Conservation (phyloP, 2,888 invertebrate species). For the Matsumyia berberina region DNA sequence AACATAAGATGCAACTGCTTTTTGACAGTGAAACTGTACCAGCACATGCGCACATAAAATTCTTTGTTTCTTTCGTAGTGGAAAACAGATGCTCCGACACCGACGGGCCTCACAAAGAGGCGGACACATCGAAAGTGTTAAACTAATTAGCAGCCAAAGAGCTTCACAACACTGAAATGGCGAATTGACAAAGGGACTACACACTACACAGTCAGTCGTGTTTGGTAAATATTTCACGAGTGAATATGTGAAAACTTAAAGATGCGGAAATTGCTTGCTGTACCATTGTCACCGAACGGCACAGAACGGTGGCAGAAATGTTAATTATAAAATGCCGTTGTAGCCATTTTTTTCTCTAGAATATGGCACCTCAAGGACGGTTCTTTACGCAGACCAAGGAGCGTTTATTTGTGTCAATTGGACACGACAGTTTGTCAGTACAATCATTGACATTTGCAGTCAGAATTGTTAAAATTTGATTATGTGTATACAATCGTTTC, state of each 20-base stretch:
- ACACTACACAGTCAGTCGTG: too few relatives aligned
- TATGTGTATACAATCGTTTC: neutral
- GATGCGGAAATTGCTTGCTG: conserved; percentile 41
- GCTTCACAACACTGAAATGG: conserved; percentile 27
- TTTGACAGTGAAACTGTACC: conserved; percentile 4
- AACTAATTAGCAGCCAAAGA: conserved; percentile 65
- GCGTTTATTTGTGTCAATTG: conserved; percentile 25
- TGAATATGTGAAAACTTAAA: conserved; percentile 40
- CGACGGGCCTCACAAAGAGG: conserved; percentile 22
- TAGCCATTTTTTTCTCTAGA: neutral
- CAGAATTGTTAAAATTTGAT: neutral
- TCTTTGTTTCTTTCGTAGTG: conserved; percentile 27
- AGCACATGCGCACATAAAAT: conserved; percentile 26
- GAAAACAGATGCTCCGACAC: conserved; percentile 13
- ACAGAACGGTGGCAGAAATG: conserved; percentile 45
- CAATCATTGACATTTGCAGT: conserved; percentile 5
- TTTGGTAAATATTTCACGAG: conserved; percentile 43
- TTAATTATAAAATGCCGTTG: conserved; percentile 45
- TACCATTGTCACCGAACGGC: conserved; percentile 35
- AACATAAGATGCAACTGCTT: neutral
- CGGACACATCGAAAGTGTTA: conserved; percentile 54
- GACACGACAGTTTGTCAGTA: conserved; percentile 9
- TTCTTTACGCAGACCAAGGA: neutral
- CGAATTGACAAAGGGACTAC: conserved; percentile 51
- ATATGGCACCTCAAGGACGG: conserved; percentile 25